phyloP scores from a whole-genome alignment of 2,888 invertebrate species.

The Euplagia quadripunctaria region DNA sequence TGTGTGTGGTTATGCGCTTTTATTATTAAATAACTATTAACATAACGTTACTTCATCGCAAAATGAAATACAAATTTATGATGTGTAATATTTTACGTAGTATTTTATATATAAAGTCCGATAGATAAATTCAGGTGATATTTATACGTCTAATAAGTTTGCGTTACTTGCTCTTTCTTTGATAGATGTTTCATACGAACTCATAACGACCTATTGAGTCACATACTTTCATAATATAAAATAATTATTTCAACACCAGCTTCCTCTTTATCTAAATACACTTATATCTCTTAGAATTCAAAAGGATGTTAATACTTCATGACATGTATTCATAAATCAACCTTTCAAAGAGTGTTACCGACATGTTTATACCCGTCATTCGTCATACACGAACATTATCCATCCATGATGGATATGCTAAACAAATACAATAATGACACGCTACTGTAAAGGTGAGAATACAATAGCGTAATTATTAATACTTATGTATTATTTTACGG shows the following conservation, averaged over 20 bases:
- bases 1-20: no score
- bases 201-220: background rate
- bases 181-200: background rate
- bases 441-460: background rate
- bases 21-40: background rate
- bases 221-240: background rate
- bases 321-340: slow-evolving; percentile 13
- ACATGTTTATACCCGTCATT: slow-evolving; percentile 30
- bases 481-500: background rate
- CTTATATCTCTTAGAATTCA: slow-evolving; percentile 6
- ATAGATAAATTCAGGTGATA: background rate
- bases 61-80: no score
- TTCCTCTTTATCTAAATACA: slow-evolving; percentile 6
- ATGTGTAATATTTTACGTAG: no score
- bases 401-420: slow-evolving; percentile 26
- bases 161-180: background rate
- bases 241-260: slow-evolving; percentile 5
- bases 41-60: background rate
- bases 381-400: slow-evolving; percentile 19
- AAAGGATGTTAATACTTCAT: slow-evolving; percentile 6
- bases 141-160: background rate
- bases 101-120: no score
- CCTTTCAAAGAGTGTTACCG: slow-evolving; percentile 11
- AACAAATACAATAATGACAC: slow-evolving; percentile 27
- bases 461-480: background rate